phyloP scores from a whole-genome alignment of 2,113 vertebrate species.

The Willisornis vidua region DNA sequence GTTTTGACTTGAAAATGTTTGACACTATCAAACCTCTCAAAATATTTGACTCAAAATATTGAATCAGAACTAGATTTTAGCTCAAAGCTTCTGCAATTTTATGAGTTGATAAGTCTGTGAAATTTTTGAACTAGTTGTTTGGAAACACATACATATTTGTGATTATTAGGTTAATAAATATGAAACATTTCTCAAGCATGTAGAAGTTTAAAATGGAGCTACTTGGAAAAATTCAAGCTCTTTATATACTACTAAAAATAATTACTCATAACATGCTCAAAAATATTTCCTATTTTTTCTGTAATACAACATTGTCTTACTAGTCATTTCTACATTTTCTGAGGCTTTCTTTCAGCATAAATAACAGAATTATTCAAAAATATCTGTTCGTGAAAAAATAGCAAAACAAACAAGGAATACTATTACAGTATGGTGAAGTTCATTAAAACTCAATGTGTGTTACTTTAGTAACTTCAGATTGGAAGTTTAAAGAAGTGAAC shows the following conservation, averaged over 20 bases:
- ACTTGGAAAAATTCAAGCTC: background rate
- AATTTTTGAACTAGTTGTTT: background rate
- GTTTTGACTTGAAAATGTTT: background rate
- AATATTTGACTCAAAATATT: conserved; percentile 11
- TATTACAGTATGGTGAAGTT: background rate
- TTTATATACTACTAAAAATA: background rate
- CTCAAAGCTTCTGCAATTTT: background rate
- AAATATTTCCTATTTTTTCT: background rate
- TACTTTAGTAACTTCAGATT: background rate
- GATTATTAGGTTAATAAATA: background rate
- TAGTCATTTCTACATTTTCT: background rate
- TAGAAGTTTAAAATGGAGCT: background rate
- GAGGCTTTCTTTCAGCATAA: background rate
- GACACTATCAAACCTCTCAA: background rate
- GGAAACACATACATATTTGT: background rate
- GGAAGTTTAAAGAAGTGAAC: background rate
- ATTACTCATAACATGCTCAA: background rate
- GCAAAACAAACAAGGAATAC: background rate
- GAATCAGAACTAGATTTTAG: background rate
- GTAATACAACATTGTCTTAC: background rate
- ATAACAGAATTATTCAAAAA: background rate
- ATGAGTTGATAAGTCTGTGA: background rate
- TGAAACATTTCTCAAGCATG: background rate
- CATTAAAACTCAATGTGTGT: background rate
- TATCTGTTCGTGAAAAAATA: background rate